Evolutionary conservation across 2,113 vertebrate species (phyloP).

Genomic region (Nycticryphes semicollaris): DNA sequence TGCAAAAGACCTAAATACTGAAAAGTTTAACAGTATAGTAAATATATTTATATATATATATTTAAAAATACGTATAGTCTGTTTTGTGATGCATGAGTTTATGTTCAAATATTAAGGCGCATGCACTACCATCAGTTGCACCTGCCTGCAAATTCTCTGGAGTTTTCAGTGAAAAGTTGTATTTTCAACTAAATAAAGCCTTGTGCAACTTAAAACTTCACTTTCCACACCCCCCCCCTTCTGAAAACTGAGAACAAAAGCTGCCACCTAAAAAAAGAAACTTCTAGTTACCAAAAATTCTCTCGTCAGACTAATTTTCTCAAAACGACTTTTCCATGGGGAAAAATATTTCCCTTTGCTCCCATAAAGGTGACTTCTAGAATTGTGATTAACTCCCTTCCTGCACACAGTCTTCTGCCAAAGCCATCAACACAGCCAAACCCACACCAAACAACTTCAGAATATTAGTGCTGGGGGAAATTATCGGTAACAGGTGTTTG

Average conservation of each 20-base stretch:
- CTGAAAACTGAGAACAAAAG: neutral
- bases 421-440: neutral
- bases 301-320: neutral
- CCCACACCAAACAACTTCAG: no score
- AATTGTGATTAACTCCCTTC: neutral
- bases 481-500: neutral
- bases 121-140: neutral
- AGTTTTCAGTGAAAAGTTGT: neutral
- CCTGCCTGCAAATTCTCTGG: neutral
- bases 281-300: neutral
- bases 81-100: neutral
- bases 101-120: neutral
- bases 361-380: neutral
- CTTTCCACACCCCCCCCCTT: neutral
- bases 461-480: neutral
- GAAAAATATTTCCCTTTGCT: neutral
- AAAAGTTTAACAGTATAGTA: neutral
- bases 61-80: rapidly evolving
- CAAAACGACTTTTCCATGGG: neutral
- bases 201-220: neutral
- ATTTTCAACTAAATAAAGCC: neutral
- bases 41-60: no score
- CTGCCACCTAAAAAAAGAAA: neutral
- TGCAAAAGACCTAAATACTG: neutral
- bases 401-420: neutral